phyloP scores from a whole-genome alignment of 2,888 invertebrate species.

The Dromius quadrimaculatus region DNA sequence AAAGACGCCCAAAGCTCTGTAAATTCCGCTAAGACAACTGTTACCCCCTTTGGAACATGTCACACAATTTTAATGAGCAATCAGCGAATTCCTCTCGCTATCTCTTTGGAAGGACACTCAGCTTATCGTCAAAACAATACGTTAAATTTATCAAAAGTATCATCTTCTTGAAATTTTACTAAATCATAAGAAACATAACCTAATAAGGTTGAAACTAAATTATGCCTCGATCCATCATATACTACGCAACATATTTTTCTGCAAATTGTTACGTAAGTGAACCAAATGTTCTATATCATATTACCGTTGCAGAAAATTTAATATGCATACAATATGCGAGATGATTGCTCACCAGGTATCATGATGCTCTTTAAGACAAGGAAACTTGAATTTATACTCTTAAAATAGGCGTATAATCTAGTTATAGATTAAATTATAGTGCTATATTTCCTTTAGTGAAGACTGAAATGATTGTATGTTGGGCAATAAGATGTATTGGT shows the following conservation, averaged over 20 bases:
- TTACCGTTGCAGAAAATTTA: conserved; percentile 8
- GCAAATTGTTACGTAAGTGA: conserved; percentile 8
- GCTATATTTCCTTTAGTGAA: conserved; percentile 12
- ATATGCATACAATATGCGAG: conserved; percentile 31
- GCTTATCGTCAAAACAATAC: too few species aligned
- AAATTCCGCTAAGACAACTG: too few species aligned
- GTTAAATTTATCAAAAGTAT: too few species aligned
- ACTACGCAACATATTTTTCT: conserved; percentile 1
- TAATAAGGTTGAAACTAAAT: not conserved
- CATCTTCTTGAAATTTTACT: too few species aligned
- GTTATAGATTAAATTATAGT: conserved; percentile 15
- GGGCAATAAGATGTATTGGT: not conserved
- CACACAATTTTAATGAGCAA: too few species aligned
- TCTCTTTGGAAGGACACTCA: too few species aligned
- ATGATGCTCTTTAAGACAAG: conserved; percentile 10
- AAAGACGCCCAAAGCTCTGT: too few species aligned
- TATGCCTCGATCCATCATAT: not conserved
- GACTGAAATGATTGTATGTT: conserved; percentile 21
- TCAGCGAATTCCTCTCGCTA: too few species aligned
- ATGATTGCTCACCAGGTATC: conserved; percentile 24
- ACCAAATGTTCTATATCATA: conserved; percentile 7
- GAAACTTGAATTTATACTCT: conserved; percentile 11
- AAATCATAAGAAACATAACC: not conserved
- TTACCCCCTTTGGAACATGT: too few species aligned
- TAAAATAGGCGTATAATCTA: conserved; percentile 4